Conservation (phyloP, 2,797 vertebrate genomes). For the Menidia menidia region DNA sequence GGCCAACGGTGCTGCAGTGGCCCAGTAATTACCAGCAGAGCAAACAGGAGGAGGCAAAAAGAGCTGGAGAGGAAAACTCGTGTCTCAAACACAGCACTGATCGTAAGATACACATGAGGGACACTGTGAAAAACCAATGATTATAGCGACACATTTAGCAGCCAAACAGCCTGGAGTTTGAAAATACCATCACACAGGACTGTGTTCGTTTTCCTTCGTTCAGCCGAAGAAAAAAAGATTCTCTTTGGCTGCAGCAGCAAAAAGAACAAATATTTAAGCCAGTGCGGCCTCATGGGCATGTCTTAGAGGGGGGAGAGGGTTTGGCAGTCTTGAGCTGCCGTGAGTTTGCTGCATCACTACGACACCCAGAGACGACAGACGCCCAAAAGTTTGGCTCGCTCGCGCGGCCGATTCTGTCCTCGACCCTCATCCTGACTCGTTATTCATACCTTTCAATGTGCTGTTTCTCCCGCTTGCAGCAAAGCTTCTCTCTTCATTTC, state of each 20-base stretch:
- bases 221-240: too few species aligned
- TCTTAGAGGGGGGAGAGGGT: too few species aligned
- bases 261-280: neutral
- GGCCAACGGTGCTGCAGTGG: conserved; percentile 61
- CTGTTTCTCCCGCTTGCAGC: conserved; percentile 5
- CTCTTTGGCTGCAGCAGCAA: neutral
- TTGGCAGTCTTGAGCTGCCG: conserved; percentile 16
- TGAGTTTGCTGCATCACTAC: conserved; percentile 40
- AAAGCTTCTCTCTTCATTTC: conserved; percentile 12
- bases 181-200: too few species aligned
- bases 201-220: too few species aligned
- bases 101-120: neutral
- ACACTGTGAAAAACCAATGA: neutral
- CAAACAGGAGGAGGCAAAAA: conserved; percentile 21
- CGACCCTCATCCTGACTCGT: conserved; percentile 10
- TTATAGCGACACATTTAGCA: neutral
- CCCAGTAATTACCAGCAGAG: conserved; percentile 52
- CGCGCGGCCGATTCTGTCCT: conserved; percentile 20
- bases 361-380: conserved; percentile 25
- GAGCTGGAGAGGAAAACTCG: conserved; percentile 3
- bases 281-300: neutral
- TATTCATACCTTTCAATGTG: neutral
- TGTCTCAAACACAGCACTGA: conserved; percentile 1
- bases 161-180: neutral
- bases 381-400: conserved; percentile 13